phyloP scores from a whole-genome alignment of 2,797 vertebrate species.

The Xerus rutilus region DNA sequence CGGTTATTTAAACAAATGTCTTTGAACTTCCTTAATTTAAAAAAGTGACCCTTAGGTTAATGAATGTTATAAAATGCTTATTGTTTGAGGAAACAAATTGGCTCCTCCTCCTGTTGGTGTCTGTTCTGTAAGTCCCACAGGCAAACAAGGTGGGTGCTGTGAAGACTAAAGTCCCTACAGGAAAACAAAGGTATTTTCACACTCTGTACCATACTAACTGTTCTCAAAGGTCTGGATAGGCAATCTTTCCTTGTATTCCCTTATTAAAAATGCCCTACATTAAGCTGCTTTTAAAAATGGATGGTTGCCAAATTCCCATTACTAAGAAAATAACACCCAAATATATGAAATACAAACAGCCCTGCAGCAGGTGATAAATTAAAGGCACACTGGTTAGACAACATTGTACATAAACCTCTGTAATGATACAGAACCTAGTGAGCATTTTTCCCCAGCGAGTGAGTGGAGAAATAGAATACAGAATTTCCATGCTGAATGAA shows the following conservation, averaged over 20 bases:
- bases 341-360: neutral
- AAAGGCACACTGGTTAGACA: neutral
- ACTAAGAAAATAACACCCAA: slow-evolving; percentile 71
- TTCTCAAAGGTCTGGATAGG: slow-evolving; percentile 70
- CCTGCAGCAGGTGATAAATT: neutral
- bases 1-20: slow-evolving; percentile 85
- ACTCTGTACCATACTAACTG: slow-evolving; percentile 39
- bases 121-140: neutral
- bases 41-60: slow-evolving; percentile 69
- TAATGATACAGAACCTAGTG: neutral
- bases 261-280: slow-evolving; percentile 79
- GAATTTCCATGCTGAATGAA: neutral
- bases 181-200: slow-evolving; percentile 69
- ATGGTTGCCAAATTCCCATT: slow-evolving; percentile 77
- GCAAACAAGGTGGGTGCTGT: neutral
- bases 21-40: slow-evolving; percentile 76
- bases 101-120: neutral
- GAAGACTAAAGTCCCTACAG: slow-evolving; percentile 33
- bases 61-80: slow-evolving; percentile 63
- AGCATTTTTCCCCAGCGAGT: neutral
- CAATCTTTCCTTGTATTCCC: slow-evolving; percentile 60
- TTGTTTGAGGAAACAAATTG: slow-evolving; percentile 44
- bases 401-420: neutral
- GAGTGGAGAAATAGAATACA: neutral
- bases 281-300: slow-evolving; percentile 72